A percentile compares a stretch with the other conserved stretches of the same genome.
Evolutionary conservation across 1,140 invertebrate species (phyloP).

Genomic region (Ericerus pela): DNA sequence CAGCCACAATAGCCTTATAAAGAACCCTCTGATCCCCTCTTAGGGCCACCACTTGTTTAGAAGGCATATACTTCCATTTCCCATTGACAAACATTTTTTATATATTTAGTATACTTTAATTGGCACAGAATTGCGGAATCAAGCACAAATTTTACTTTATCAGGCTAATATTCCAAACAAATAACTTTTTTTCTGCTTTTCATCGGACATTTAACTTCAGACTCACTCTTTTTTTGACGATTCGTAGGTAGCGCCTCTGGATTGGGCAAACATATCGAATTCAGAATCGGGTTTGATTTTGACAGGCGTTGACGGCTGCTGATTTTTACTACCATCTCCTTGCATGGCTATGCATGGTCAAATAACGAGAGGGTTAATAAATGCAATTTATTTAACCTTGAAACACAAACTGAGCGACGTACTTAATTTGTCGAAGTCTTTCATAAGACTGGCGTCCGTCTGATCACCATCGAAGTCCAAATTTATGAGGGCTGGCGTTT

Average conservation of each 20-base stretch:
- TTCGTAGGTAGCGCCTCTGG: slow-evolving; percentile 58
- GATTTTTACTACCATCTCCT: slow-evolving; percentile 23
- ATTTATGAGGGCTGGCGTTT: slow-evolving; percentile 46
- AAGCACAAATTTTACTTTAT: too few relatives aligned
- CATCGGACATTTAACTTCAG: too few relatives aligned
- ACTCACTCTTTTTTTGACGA: slow-evolving; percentile 46
- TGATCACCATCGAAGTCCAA: slow-evolving; percentile 37
- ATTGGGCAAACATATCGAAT: slow-evolving; percentile 86
- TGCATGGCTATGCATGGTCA: not conserved
- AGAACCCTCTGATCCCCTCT: not conserved
- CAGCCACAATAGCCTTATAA: not conserved
- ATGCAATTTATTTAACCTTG: too few relatives aligned
- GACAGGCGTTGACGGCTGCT: slow-evolving; percentile 16
- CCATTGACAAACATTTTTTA: too few relatives aligned
- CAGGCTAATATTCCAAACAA: too few relatives aligned
- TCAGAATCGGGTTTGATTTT: slow-evolving; percentile 38
- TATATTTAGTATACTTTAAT: too few relatives aligned
- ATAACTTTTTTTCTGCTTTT: too few relatives aligned
- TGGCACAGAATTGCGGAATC: too few relatives aligned
- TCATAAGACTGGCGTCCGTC: not conserved
- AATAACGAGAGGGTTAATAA: too few relatives aligned
- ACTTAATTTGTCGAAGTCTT: not conserved
- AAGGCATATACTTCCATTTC: too few relatives aligned
- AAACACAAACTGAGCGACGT: not conserved
- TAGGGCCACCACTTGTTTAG: too few relatives aligned